Percentiles rank a stretch among this genome's conserved stretches.
Evolutionary conservation across 1,140 invertebrate species (phyloP).

Genomic region (Olivierus martensii): DNA sequence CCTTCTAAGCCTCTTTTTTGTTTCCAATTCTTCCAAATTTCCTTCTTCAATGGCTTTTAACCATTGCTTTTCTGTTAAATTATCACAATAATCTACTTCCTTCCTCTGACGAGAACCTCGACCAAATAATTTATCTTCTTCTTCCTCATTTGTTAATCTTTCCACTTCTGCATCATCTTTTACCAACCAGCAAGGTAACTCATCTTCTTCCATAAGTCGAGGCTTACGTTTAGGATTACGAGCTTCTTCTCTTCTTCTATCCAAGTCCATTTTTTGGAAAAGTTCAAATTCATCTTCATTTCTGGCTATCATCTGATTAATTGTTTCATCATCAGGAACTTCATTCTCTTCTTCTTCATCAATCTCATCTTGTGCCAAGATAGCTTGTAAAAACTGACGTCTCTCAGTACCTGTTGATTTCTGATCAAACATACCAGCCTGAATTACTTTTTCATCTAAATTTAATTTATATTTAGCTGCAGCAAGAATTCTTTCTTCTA

Average conservation of each 20-base stretch:
- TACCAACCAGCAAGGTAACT: slow-evolving; percentile 87
- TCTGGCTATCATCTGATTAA: slow-evolving; percentile 97
- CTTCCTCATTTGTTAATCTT: slow-evolving; percentile 54
- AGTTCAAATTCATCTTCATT: slow-evolving; percentile 86
- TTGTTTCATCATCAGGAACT: slow-evolving; percentile 95
- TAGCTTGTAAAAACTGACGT: slow-evolving; percentile 84
- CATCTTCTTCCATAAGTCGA: slow-evolving; percentile 80
- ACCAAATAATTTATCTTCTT: slow-evolving; percentile 56
- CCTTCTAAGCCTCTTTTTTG: slow-evolving; percentile 41
- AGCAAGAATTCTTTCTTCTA: slow-evolving; percentile 93
- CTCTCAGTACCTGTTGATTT: slow-evolving; percentile 92
- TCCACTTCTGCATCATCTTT: slow-evolving; percentile 78
- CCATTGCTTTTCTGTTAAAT: slow-evolving; percentile 86
- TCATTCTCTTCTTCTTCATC: slow-evolving; percentile 95
- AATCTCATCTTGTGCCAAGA: slow-evolving; percentile 81
- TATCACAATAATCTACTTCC: slow-evolving; percentile 95
- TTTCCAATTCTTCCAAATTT: slow-evolving; percentile 47
- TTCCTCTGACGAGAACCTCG: slow-evolving; percentile 83
- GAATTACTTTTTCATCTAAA: slow-evolving; percentile 99
- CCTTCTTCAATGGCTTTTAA: slow-evolving; percentile 47
- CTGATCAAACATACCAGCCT: slow-evolving; percentile 99
- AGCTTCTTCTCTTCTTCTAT: slow-evolving; percentile 71
- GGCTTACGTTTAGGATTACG: slow-evolving; percentile 58
- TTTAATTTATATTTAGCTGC: slow-evolving; percentile 77
- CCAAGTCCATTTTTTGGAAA: slow-evolving; percentile 87